Evolutionary conservation across 53 echinoderm and acorn worm genomes (phyloP).

Genomic region (Henricia sp.): DNA sequence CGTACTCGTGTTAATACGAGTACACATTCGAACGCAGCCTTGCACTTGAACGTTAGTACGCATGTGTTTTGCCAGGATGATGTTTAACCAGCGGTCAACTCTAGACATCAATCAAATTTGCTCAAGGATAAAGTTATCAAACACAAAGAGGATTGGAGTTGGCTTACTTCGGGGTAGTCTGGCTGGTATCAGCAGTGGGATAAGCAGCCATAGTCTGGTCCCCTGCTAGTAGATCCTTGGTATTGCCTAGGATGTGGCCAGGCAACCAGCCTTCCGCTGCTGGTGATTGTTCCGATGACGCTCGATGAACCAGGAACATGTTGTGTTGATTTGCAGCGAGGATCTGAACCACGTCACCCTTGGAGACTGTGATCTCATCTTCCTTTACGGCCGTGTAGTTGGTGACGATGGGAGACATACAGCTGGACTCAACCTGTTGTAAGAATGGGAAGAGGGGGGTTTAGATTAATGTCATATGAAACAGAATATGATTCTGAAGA

Average conservation of each 20-base stretch:
- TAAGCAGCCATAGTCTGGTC: neutral
- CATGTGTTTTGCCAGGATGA: too few species aligned
- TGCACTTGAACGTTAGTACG: too few species aligned
- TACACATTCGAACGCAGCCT: too few species aligned
- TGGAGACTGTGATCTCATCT: constrained; percentile 92
- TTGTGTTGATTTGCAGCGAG: constrained; percentile 98
- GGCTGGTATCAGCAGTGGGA: constrained; percentile 42
- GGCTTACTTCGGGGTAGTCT: constrained; percentile 60
- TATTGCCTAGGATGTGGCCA: constrained; percentile 69
- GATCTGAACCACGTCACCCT: constrained; percentile 95
- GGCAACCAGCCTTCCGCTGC: constrained; percentile 94
- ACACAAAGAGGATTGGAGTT: constrained; percentile 44
- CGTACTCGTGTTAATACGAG: too few species aligned
- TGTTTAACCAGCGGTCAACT: constrained; percentile 42
- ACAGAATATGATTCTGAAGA: neutral
- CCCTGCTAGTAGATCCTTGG: constrained; percentile 44
- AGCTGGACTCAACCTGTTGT: constrained; percentile 66
- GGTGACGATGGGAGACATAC: constrained; percentile 80
- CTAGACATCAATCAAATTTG: too few species aligned
- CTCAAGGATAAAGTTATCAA: constrained; percentile 45
- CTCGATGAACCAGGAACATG: constrained; percentile 95
- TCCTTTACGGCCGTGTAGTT: constrained; percentile 90
- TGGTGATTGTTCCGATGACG: constrained; percentile 82
- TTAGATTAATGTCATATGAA: neutral
- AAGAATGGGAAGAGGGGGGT: neutral